A percentile compares a stretch with the other conserved stretches of the same genome.
Conservation (phyloP, 2,797 vertebrate genomes). For the Pygocentrus nattereri region DNA sequence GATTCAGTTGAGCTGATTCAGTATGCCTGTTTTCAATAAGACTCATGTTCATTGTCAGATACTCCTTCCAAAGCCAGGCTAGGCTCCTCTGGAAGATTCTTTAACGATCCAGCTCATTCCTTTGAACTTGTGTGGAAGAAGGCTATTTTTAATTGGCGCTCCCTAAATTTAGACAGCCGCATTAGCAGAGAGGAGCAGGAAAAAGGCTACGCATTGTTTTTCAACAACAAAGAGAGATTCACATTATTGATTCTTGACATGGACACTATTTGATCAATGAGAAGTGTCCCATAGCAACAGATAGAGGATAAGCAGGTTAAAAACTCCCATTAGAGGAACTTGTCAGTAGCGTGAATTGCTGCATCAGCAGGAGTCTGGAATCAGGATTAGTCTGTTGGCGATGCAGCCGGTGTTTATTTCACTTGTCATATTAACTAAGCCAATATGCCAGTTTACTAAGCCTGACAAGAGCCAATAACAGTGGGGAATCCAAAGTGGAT, state of each 20-base stretch:
- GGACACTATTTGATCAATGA: constrained; percentile 63
- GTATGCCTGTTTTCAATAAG: neutral
- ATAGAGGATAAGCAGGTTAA: constrained; percentile 54
- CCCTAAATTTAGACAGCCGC: constrained; percentile 32
- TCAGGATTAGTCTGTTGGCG: constrained; percentile 64
- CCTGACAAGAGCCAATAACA: constrained; percentile 51
- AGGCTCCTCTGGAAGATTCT: constrained; percentile 29
- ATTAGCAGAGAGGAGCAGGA: constrained; percentile 13
- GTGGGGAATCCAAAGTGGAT: neutral
- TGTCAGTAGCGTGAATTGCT: constrained; percentile 63
- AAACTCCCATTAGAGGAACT: constrained; percentile 49
- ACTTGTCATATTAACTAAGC: constrained; percentile 56
- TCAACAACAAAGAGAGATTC: constrained; percentile 54
- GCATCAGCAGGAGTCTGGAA: constrained; percentile 59
- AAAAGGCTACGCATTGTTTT: constrained; percentile 25
- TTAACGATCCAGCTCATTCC: constrained; percentile 19
- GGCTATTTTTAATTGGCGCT: constrained; percentile 38
- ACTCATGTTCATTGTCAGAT: constrained; percentile 26
- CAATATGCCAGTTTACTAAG: constrained; percentile 48
- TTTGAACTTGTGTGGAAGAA: constrained; percentile 27
- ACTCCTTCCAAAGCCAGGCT: neutral
- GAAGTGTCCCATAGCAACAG: constrained; percentile 7
- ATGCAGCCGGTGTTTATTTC: constrained; percentile 45
- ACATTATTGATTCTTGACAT: constrained; percentile 64
- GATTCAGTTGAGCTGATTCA: neutral